phyloP scores from a whole-genome alignment of 2,113 vertebrate genomes.

The Gorsachius goisagi region DNA sequence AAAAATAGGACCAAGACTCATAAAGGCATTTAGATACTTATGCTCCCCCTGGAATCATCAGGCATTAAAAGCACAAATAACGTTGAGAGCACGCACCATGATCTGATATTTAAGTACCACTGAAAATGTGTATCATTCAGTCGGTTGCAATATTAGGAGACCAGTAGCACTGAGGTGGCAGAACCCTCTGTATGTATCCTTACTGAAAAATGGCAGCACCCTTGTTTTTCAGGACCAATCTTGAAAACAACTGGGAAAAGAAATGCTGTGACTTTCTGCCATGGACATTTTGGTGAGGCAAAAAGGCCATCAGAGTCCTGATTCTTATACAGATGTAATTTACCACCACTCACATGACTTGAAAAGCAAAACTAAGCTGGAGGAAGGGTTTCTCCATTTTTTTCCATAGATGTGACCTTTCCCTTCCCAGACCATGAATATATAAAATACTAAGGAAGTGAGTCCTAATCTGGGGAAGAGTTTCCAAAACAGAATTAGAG shows the following conservation, averaged over 20 bases:
- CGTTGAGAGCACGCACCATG: not conserved
- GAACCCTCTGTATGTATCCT: not conserved
- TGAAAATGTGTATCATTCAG: not conserved
- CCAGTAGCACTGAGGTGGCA: not conserved
- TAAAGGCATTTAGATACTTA: not conserved
- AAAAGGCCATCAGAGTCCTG: not conserved
- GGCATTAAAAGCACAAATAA: not conserved
- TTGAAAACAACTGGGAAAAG: not conserved
- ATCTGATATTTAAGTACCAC: not conserved
- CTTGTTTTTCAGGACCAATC: not conserved
- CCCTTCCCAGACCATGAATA: not conserved
- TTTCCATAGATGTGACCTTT: not conserved
- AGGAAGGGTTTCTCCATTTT: not conserved
- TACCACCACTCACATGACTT: not conserved
- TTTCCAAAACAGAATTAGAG: conserved; percentile 13
- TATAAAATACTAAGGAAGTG: not conserved
- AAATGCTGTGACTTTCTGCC: not conserved
- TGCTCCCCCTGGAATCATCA: not conserved
- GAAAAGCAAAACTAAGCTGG: not conserved
- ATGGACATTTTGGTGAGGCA: not conserved
- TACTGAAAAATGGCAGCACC: not conserved
- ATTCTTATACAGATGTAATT: not conserved
- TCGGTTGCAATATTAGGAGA: not conserved
- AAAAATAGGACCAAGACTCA: not conserved
- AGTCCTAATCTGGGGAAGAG: not conserved